phyloP scores from a whole-genome alignment of 2,888 invertebrate genomes.

The Megaustenia siamemsis region DNA sequence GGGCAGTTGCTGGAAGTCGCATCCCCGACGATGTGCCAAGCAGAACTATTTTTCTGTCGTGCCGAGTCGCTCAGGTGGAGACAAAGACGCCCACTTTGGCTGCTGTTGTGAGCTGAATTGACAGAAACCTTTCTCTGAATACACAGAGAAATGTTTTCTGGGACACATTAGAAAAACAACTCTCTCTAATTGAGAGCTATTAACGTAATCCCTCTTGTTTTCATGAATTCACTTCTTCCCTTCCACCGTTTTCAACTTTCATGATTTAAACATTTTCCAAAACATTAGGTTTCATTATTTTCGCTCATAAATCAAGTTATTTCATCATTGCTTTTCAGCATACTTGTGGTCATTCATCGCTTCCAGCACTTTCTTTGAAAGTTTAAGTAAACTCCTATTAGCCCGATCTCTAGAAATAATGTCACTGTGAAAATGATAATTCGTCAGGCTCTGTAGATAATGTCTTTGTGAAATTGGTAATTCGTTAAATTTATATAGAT shows the following conservation, averaged over 20 bases:
- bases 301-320: no score
- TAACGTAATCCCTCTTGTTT: neutral
- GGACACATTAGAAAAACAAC: constrained; percentile 9
- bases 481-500: no score
- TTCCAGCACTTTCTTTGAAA: no score
- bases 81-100: neutral
- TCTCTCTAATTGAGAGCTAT: constrained; percentile 24
- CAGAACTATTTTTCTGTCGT: neutral
- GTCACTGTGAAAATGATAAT: no score
- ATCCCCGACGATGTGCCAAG: no score
- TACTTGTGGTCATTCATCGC: no score
- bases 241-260: neutral
- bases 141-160: neutral
- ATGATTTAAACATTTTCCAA: neutral
- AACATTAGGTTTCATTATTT: no score
- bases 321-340: no score
- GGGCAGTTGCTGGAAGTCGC: neutral
- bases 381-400: no score
- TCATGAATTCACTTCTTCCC: neutral
- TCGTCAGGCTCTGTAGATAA: no score
- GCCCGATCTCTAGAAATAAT: no score
- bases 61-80: neutral
- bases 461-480: no score
- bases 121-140: neutral
- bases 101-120: neutral